Evolutionary conservation across 2,113 vertebrate genomes (phyloP).

Genomic region (Columba livia): DNA sequence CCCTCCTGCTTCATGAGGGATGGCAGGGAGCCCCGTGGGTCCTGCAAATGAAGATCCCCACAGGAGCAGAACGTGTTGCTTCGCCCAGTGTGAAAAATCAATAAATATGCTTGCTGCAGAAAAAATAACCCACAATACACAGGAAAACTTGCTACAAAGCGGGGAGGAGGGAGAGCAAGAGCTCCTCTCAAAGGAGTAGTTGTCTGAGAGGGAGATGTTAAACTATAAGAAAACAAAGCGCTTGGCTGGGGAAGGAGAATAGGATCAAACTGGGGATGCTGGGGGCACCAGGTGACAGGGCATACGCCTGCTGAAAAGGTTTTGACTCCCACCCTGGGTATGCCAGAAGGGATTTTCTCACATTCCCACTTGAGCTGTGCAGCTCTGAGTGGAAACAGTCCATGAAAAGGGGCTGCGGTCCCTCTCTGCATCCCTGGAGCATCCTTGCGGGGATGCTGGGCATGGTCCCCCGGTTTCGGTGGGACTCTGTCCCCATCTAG

Average conservation of each 20-base stretch:
- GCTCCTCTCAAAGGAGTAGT: constrained; percentile 11
- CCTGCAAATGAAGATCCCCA: background rate
- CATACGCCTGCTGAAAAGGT: background rate
- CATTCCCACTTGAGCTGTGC: rapidly evolving
- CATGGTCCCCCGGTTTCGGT: rapidly evolving
- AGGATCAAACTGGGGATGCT: background rate
- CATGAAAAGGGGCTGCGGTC: rapidly evolving
- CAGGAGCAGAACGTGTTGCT: background rate
- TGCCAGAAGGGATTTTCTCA: background rate
- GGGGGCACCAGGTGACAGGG: rapidly evolving
- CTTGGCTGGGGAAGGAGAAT: background rate
- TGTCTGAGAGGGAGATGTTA: background rate
- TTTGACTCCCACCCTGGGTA: rapidly evolving
- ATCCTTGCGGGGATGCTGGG: background rate
- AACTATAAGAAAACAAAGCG: background rate
- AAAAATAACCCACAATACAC: background rate
- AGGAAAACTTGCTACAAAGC: background rate
- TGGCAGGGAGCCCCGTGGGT: background rate
- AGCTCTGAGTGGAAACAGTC: rapidly evolving
- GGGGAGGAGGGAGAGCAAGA: constrained; percentile 6
- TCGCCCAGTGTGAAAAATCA: constrained; percentile 21
- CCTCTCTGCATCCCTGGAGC: rapidly evolving
- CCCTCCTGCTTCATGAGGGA: background rate
- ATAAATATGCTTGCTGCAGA: background rate
- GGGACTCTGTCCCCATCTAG: constrained; percentile 65